A percentile compares a stretch with the other conserved stretches of the same genome.
Evolutionary conservation across 2,797 vertebrate species (phyloP).

Genomic region (Thalassophryne amazonica): DNA sequence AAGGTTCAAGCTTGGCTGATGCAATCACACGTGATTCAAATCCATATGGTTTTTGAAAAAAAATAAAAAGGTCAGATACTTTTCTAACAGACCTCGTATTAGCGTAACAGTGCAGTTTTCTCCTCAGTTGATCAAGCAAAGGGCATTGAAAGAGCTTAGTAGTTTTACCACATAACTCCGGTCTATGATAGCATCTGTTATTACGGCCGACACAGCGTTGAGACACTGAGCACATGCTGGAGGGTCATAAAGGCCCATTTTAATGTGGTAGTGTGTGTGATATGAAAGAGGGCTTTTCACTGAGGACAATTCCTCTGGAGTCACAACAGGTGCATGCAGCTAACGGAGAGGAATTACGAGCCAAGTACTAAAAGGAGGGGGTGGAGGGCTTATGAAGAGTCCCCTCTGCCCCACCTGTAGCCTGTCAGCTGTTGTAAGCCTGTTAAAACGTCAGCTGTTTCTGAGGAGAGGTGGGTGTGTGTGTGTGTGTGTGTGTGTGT

Average conservation of each 20-base stretch:
- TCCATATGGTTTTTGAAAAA: no score
- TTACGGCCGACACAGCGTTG: slow-evolving; percentile 18
- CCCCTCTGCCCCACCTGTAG: slow-evolving; percentile 81
- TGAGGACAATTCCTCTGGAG: slow-evolving; percentile 71
- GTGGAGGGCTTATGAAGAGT: slow-evolving; percentile 70
- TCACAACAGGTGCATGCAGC: slow-evolving; percentile 62
- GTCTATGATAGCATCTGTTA: slow-evolving; percentile 57
- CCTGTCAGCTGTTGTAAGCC: slow-evolving; percentile 82
- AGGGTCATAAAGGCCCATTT: slow-evolving; percentile 43
- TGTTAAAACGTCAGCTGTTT: slow-evolving; percentile 85
- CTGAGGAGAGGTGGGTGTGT: slow-evolving; percentile 72
- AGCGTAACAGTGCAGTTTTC: slow-evolving; percentile 37
- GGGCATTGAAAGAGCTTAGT: slow-evolving; percentile 62
- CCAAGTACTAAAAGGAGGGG: slow-evolving; percentile 33
- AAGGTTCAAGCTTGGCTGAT: no score
- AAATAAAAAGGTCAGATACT: no score
- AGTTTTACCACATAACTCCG: slow-evolving; percentile 45
- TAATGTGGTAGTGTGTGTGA: slow-evolving; percentile 28
- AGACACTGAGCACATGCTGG: slow-evolving; percentile 48
- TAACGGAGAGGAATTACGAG: slow-evolving; percentile 42
- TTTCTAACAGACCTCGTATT: no score
- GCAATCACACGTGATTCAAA: no score
- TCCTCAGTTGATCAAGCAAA: slow-evolving; percentile 22
- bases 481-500: slow-evolving; percentile 42
- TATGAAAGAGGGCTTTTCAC: slow-evolving; percentile 54